Conservation (phyloP, 2,888 invertebrate species). For the Lasioglossum villosulum region DNA sequence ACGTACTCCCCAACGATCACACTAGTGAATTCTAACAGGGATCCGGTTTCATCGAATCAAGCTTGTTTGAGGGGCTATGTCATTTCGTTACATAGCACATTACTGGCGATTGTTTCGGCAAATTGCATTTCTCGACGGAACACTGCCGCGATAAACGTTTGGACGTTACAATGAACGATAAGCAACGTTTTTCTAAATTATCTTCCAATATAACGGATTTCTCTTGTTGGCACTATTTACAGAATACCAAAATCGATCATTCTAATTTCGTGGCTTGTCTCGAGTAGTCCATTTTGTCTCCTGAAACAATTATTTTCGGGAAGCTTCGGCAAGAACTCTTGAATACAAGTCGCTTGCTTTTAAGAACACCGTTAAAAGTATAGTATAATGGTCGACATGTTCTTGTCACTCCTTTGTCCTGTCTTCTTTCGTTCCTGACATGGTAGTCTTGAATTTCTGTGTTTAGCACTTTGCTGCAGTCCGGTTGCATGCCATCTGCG, state of each 20-base stretch:
- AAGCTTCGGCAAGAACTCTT: too few relatives aligned
- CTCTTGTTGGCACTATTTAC: neutral
- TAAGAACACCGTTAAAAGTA: neutral
- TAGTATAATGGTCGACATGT: neutral
- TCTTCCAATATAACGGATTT: neutral
- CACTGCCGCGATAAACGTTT: slow-evolving; percentile 13
- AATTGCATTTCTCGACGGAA: slow-evolving; percentile 27
- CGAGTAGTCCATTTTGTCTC: neutral
- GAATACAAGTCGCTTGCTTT: neutral
- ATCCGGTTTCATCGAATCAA: slow-evolving; percentile 22
- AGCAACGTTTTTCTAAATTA: neutral
- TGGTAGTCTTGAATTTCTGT: neutral
- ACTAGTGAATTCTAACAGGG: slow-evolving; percentile 43
- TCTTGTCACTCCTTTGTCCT: neutral
- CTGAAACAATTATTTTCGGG: neutral
- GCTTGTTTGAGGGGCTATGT: slow-evolving; percentile 23
- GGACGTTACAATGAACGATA: neutral
- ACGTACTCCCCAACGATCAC: slow-evolving; percentile 11
- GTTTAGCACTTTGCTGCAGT: neutral
- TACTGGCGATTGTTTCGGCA: slow-evolving; percentile 29
- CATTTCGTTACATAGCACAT: slow-evolving; percentile 16
- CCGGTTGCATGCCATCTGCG: neutral
- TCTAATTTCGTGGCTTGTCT: too few relatives aligned
- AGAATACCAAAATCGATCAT: neutral
- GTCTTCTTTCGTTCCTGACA: neutral